These are phyloP conservation scores for Tinamus guttatus DNA, from an alignment of 2,113 vertebrate species.

Conservation along the genomic window DNA sequence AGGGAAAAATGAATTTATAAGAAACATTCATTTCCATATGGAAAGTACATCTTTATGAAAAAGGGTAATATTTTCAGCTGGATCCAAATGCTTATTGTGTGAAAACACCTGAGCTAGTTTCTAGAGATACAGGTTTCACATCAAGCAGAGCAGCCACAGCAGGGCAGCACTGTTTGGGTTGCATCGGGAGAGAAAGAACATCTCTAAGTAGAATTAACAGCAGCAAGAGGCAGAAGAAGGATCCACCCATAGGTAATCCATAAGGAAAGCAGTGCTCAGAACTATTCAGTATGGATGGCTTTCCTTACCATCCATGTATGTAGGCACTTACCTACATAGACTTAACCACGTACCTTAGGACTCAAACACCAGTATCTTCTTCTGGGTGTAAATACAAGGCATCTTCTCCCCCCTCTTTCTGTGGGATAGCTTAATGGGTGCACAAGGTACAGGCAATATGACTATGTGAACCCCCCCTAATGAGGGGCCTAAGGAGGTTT, in stretches of 20 bases:
- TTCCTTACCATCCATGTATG: not conserved
- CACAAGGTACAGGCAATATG: not conserved
- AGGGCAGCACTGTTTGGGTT: not conserved
- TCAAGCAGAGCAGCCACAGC: not conserved
- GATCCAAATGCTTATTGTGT: not conserved
- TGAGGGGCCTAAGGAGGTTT: not conserved
- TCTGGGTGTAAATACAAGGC: not conserved
- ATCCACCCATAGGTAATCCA: not conserved
- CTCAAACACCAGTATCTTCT: not conserved
- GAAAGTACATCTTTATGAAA: not conserved
- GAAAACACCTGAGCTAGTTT: not conserved
- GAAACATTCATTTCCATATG: not conserved
- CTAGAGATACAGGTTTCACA: not conserved
- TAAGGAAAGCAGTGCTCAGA: not conserved
- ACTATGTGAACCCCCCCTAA: not conserved
- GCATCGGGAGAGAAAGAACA: not conserved
- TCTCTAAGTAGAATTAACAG: not conserved
- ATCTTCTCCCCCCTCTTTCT: not conserved
- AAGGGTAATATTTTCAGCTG: not conserved
- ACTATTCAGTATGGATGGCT: not conserved
- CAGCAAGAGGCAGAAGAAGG: not conserved
- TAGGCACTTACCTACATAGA: not conserved
- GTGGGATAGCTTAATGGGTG: not conserved
- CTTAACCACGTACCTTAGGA: not conserved
- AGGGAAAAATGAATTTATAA: not conserved